These are phyloP conservation scores for Lycophotia porphyrea DNA, from an alignment of 2,888 invertebrate species.

Conservation along the genomic window DNA sequence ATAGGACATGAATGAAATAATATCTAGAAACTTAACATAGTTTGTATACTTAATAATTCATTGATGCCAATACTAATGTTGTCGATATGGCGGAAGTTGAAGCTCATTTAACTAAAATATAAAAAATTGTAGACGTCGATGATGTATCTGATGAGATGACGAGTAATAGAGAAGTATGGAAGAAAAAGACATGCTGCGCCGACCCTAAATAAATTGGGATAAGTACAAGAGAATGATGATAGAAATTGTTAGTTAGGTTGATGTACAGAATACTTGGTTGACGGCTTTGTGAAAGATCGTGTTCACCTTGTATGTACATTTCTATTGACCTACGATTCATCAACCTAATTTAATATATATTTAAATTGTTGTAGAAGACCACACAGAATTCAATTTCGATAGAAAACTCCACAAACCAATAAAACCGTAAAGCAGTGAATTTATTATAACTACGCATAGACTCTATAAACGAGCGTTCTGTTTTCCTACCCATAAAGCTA, in stretches of 20 bases:
- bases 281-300: too few relatives aligned
- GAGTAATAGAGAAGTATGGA: too few relatives aligned
- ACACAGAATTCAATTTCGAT: slow-evolving; percentile 26
- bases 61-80: neutral
- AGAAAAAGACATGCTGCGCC: too few relatives aligned
- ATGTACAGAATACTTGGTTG: too few relatives aligned
- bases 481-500: slow-evolving; percentile 43
- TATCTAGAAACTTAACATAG: neutral
- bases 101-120: neutral
- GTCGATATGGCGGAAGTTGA: neutral
- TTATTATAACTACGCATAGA: slow-evolving; percentile 18
- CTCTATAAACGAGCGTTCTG: slow-evolving; percentile 19
- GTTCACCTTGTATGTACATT: too few relatives aligned
- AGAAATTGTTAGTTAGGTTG: too few relatives aligned
- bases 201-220: too few relatives aligned
- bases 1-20: slow-evolving; percentile 20
- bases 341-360: neutral
- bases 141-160: too few relatives aligned
- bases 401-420: slow-evolving; percentile 16
- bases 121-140: neutral
- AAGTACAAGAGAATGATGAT: too few relatives aligned
- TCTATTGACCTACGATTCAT: neutral
- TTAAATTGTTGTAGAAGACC: slow-evolving; percentile 13
- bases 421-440: slow-evolving; percentile 10
- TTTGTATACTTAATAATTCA: neutral